A percentile compares a stretch with the other conserved stretches of the same genome.
Evolutionary conservation across 2,113 vertebrate species (phyloP).

Genomic region (Todiramphus chloris): DNA sequence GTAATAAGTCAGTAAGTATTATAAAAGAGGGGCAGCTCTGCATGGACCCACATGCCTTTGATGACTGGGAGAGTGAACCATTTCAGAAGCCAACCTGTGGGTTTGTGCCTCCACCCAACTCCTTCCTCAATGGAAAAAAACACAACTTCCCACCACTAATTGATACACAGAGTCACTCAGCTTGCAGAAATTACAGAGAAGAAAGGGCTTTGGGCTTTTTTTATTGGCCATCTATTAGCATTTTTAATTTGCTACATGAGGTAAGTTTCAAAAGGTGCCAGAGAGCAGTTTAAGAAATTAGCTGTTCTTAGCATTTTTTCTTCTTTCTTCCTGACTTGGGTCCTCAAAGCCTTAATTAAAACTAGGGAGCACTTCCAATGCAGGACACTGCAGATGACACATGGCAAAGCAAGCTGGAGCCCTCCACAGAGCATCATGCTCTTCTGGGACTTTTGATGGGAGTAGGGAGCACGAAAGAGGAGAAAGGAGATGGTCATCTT

Average conservation of each 20-base stretch:
- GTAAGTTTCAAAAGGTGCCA: constrained; percentile 67
- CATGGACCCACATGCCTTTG: background rate
- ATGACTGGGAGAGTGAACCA: background rate
- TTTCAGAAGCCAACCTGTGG: background rate
- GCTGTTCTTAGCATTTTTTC: constrained; percentile 55
- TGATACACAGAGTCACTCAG: constrained; percentile 34
- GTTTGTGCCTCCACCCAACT: background rate
- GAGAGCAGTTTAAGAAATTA: constrained; percentile 67
- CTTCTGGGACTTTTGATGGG: background rate
- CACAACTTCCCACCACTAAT: constrained; percentile 37
- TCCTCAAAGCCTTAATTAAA: constrained; percentile 59
- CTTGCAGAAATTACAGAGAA: constrained; percentile 51
- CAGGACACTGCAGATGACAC: background rate
- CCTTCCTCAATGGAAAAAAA: background rate
- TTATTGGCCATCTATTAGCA: constrained; percentile 63
- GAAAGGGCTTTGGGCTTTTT: background rate
- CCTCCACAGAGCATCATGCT: background rate
- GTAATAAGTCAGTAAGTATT: background rate
- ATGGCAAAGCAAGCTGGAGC: background rate
- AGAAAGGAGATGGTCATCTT: background rate
- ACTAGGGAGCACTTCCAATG: background rate
- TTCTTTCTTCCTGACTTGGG: constrained; percentile 25
- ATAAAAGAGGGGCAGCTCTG: background rate
- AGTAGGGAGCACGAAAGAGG: background rate
- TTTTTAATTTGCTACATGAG: constrained; percentile 72